These are phyloP conservation scores for Meloidogyne floridensis DNA, from an alignment of 1,140 invertebrate species.

Conservation along the genomic window DNA sequence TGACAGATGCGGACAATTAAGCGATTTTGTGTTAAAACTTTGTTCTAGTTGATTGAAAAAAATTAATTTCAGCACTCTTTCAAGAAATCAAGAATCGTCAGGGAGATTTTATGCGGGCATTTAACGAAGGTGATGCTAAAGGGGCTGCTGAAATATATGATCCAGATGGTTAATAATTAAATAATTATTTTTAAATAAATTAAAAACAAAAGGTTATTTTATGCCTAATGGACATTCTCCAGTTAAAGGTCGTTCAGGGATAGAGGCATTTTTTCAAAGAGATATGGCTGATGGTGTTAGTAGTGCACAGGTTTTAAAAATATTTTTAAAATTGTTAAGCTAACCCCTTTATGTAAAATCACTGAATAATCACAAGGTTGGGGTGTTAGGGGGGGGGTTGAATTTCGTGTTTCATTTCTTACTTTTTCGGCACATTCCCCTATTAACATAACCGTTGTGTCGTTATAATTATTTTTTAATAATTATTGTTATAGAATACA, in stretches of 20 bases:
- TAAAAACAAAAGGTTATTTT: conserved; percentile 52
- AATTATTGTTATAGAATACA: neutral
- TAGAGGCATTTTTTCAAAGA: conserved; percentile 62
- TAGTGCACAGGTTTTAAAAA: conserved; percentile 38
- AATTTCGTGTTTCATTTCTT: no score
- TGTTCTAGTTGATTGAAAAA: neutral
- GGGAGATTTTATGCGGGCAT: conserved; percentile 61
- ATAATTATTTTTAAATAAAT: neutral
- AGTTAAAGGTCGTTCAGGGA: conserved; percentile 61
- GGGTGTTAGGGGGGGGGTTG: no score
- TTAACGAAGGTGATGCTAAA: conserved; percentile 62
- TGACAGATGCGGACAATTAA: no score
- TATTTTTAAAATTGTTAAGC: neutral
- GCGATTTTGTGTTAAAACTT: neutral
- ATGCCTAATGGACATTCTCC: conserved; percentile 64
- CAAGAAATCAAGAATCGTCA: conserved; percentile 66
- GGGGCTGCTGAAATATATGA: conserved; percentile 60
- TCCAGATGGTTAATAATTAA: conserved; percentile 47
- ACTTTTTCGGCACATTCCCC: no score
- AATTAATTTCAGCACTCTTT: conserved; percentile 59
- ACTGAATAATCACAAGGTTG: no score
- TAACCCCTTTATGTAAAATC: no score
- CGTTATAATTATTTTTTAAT: neutral
- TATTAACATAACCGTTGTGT: no score
- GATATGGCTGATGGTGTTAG: conserved; percentile 64